A percentile compares a stretch with the other conserved stretches of the same genome.
These are phyloP conservation scores for Pristionchus japonicus DNA, from an alignment of 2,888 invertebrate genomes.

Conservation along the genomic window DNA sequence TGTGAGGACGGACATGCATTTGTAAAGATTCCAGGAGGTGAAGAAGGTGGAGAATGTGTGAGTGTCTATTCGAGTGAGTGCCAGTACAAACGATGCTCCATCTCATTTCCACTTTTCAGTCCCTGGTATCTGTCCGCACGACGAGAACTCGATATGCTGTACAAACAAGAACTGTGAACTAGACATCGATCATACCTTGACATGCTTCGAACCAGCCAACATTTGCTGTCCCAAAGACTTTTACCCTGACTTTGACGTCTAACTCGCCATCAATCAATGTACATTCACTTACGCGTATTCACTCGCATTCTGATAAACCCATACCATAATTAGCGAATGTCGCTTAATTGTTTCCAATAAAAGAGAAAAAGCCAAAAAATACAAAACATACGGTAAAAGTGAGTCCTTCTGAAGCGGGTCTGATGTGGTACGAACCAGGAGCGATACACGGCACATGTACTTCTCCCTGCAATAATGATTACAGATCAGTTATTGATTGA, in stretches of 20 bases:
- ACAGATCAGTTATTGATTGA: neutral
- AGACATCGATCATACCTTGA: no score
- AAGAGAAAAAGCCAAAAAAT: neutral
- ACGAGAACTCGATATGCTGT: neutral
- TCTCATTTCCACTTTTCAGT: neutral
- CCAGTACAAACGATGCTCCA: neutral
- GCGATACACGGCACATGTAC: constrained; percentile 87
- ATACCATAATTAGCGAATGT: neutral
- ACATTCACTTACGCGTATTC: neutral
- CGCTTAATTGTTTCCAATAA: neutral
- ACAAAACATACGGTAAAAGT: constrained; percentile 8
- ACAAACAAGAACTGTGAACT: neutral
- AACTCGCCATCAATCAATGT: neutral
- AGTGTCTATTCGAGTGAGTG: neutral
- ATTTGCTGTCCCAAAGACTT: neutral
- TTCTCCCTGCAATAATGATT: constrained; percentile 80
- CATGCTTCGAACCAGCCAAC: neutral
- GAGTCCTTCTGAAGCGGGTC: constrained; percentile 48
- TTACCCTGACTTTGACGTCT: neutral
- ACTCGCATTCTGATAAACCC: neutral
- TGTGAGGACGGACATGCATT: neutral
- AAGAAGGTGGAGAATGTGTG: constrained; percentile 31
- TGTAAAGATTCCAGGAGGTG: neutral
- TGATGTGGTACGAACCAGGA: constrained; percentile 85
- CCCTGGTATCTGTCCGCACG: neutral